Percentiles rank a stretch among this genome's conserved stretches.
Evolutionary conservation across 1,140 invertebrate genomes (phyloP).

Genomic region (Halictus rubicundus): DNA sequence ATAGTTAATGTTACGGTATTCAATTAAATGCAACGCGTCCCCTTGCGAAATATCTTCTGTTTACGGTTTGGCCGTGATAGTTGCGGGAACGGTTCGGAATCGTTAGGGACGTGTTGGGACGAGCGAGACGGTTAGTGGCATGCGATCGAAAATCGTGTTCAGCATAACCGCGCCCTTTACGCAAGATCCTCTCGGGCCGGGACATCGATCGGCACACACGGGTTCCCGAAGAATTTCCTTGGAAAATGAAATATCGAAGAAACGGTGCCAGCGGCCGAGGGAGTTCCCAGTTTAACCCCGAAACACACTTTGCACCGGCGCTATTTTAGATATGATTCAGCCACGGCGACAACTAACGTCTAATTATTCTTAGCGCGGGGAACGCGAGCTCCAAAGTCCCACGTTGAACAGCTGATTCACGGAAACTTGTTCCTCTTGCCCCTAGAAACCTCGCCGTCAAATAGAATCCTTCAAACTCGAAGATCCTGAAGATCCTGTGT

Average conservation of each 20-base stretch:
- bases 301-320: slow-evolving; percentile 50
- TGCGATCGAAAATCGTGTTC: neutral
- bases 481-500: too few relatives aligned
- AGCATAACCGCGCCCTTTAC: neutral
- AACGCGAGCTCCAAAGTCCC: slow-evolving; percentile 12
- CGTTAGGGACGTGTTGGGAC: too few relatives aligned
- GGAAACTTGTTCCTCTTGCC: neutral
- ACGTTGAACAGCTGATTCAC: slow-evolving; percentile 56
- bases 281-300: slow-evolving; percentile 45
- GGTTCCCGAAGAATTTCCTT: neutral
- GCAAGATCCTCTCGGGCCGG: neutral
- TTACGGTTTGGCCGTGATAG: too few relatives aligned
- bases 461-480: too few relatives aligned
- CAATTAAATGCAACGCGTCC: too few relatives aligned
- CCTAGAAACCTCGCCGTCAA: too few relatives aligned
- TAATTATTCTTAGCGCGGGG: slow-evolving; percentile 64
- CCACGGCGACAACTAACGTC: slow-evolving; percentile 49
- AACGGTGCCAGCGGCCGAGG: slow-evolving; percentile 10
- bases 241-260: slow-evolving; percentile 10
- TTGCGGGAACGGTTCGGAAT: too few relatives aligned
- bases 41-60: too few relatives aligned
- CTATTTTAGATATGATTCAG: slow-evolving; percentile 67
- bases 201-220: neutral
- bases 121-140: too few relatives aligned
- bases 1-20: too few relatives aligned